Base-by-base conservation (phyloP, 2,797 vertebrate genomes). In the Pseudotriccus pelzelni region DNA sequence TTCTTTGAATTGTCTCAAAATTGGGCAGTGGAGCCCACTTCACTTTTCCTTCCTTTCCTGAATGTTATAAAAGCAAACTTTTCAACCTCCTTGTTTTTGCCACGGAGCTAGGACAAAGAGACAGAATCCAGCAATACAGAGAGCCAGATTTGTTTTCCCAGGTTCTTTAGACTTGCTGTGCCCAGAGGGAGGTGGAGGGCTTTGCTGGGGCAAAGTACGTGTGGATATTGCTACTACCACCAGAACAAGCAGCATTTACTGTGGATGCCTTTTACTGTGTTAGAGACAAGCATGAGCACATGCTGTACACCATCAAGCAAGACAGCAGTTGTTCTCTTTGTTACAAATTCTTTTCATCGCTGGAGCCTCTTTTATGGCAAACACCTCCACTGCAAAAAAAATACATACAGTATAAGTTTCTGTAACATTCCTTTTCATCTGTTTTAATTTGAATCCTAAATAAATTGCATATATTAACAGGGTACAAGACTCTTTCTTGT, bases 211-310 rank as follows among this genome's bases (percentile, higher is more conserved):
- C 50, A 55, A n/a, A 37, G 30, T 9, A 64, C 9, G 7, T 5
- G 14, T 39, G 39, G 8, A 9, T 10, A 7, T 43, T 46, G 34
- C 44, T 44, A 5, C 2, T 2, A 27, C 3, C 4, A 3, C 7
- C 53, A 74, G 60, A 64, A 14, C 0, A 20, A 75, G 25, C 22
- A 86, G 22, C 15, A 17, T 13, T 16, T 43, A 4, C 58, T 39
- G 49, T 52, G 21, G 15, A 23, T 75, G 36, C 2, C 32, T 28
- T 41, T 87, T 20, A 14, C 47, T 36, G 24, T 7, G 10, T 43
- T 19, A 43, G 50, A 69, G 20, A 28, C n/a, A n/a, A 56, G 11
- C 3, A 0, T 5, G 14, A 30, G 4, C 16, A 17, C 0, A 0
- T 24, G 28, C 34, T 41, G 9, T 12, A 36, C 14, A 16, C 12